Conservation (phyloP, 2,797 vertebrate species). For the Enteromius viviparus region DNA sequence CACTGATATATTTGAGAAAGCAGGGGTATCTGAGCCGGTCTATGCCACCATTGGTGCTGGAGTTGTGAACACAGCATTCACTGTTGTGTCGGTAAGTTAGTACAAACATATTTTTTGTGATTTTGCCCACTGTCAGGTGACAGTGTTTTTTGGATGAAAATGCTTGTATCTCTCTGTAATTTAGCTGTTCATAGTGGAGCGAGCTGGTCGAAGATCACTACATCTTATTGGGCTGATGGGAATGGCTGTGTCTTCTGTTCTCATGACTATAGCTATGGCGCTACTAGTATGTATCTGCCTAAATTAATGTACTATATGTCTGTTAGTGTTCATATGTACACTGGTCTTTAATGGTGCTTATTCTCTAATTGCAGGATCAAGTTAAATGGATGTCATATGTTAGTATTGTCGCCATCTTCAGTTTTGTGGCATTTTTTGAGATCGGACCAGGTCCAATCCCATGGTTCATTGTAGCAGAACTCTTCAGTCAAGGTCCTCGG, state of each 20-base stretch:
- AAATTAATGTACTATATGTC: not conserved
- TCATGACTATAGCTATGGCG: constrained; percentile 89
- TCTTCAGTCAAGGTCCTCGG: constrained; percentile 95
- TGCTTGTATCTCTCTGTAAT: not conserved
- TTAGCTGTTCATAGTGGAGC: constrained; percentile 93
- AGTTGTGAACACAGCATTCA: constrained; percentile 87
- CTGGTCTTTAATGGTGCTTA: not conserved
- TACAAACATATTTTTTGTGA: not conserved
- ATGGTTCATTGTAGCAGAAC: constrained; percentile 95
- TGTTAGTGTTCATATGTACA: not conserved
- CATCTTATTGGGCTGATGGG: constrained; percentile 90
- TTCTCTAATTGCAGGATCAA: constrained; percentile 74
- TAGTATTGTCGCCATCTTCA: constrained; percentile 90
- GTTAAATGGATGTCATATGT: constrained; percentile 90
- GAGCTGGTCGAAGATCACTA: constrained; percentile 87
- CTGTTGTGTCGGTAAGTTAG: constrained; percentile 83
- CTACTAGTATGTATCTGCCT: constrained; percentile 79
- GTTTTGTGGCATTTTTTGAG: constrained; percentile 96
- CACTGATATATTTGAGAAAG: constrained; percentile 83
- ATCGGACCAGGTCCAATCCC: constrained; percentile 95
- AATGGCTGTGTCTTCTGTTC: constrained; percentile 88
- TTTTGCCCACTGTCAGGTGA: not conserved
- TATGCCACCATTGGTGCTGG: constrained; percentile 88
- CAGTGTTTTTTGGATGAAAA: constrained; percentile 10
- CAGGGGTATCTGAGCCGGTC: constrained; percentile 83